phyloP scores from a whole-genome alignment of 2,797 vertebrate genomes.

The Glyptemys insculpta region DNA sequence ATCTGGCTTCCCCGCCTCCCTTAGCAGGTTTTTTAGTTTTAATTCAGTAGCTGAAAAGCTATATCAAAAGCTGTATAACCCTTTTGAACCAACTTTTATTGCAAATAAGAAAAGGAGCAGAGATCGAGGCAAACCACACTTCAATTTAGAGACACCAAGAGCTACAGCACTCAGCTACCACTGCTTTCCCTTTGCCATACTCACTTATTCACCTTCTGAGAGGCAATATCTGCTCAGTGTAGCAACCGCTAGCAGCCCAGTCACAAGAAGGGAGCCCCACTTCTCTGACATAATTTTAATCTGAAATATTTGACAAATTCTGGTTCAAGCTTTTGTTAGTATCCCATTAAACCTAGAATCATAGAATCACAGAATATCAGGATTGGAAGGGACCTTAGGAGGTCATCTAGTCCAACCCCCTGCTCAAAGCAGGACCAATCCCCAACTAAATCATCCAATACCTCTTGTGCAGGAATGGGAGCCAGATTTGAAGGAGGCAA shows the following conservation, averaged over 20 bases:
- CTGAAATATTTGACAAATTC: background rate
- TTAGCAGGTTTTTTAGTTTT: constrained; percentile 84
- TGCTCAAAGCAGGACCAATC: no score
- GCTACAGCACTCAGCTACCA: background rate
- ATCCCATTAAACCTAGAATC: background rate
- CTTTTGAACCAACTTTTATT: constrained; percentile 81
- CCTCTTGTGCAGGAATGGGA: background rate
- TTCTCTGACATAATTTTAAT: background rate
- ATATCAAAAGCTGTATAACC: constrained; percentile 84
- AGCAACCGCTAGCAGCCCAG: background rate
- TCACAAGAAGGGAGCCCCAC: background rate
- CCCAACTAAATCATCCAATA: no score
- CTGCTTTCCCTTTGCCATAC: accelerated
- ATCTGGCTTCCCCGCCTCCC: constrained; percentile 85
- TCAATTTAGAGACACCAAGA: background rate
- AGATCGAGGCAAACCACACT: background rate
- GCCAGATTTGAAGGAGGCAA: background rate
- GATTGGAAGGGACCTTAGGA: no score
- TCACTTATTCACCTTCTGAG: background rate
- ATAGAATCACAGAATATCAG: no score
- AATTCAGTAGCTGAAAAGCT: constrained; percentile 84
- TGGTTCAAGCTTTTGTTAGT: background rate
- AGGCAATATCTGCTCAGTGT: accelerated
- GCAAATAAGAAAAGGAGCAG: constrained; percentile 31
- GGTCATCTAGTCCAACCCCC: no score